Conservation (phyloP, 2,888 invertebrate genomes). For the Athalia rosae region DNA sequence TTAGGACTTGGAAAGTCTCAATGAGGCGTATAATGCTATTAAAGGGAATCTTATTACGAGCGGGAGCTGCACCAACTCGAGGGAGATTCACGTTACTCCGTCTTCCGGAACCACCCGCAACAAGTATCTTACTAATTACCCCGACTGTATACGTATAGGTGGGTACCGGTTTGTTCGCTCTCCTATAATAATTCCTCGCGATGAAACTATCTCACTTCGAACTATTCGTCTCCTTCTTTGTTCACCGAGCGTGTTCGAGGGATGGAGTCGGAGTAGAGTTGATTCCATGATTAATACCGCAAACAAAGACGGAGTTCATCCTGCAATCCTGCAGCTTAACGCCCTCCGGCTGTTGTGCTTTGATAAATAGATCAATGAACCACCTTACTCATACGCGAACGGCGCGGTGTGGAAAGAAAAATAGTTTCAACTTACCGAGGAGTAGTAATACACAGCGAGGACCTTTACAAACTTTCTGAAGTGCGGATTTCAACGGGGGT, state of each 20-base stretch:
- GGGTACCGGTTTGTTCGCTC: neutral
- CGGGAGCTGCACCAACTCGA: conserved; percentile 46
- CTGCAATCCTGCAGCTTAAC: conserved; percentile 40
- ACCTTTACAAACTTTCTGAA: no score
- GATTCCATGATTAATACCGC: conserved; percentile 64
- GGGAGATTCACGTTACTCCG: conserved; percentile 18
- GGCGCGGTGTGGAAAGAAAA: no score
- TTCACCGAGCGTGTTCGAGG: conserved; percentile 10
- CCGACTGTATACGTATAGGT: conserved; percentile 61
- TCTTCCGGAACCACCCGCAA: conserved; percentile 57
- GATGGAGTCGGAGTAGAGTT: conserved; percentile 51
- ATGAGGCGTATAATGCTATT: conserved; percentile 74
- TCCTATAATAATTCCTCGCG: no score
- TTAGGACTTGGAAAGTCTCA: conserved; percentile 72
- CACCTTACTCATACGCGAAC: no score
- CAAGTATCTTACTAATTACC: conserved; percentile 70
- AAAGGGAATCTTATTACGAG: conserved; percentile 72
- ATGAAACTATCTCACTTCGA: no score
- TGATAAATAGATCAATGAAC: neutral
- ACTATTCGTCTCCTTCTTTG: no score
- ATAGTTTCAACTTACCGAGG: no score
- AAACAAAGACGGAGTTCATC: conserved; percentile 59
- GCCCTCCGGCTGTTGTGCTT: neutral
- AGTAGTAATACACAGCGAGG: no score
- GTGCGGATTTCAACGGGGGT: no score